Base-by-base conservation (phyloP, 2,888 invertebrate species). In the Pecten maximus region DNA sequence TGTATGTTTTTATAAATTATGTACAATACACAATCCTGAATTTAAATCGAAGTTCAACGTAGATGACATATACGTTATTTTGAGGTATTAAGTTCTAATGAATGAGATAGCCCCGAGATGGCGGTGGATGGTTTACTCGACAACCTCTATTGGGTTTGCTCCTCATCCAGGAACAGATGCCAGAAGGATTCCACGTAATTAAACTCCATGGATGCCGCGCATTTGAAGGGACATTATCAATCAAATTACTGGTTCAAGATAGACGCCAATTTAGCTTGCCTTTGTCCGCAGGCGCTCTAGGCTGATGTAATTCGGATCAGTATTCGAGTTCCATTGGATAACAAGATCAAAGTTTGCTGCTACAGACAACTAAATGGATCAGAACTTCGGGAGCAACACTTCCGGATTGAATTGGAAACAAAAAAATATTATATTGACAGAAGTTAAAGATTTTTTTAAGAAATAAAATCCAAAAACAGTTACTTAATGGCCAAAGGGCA, bases 141-240 rank as follows among this genome's bases (percentile, higher is more conserved):
- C 19, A 44, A 44, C 8, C 44, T n/a, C n/a, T n/a, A n/a, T n/a
- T 44, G 44, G 12, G 44, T 44, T 44, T 44, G 8, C 44, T 44
- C 12, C 12, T 44, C 44, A 44, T 4, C 44, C 54, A n/a, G 54
- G 19, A 74, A 74, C 74, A 74, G 4, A 74, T 74, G 74, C 74
- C 74, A 74, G 74, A 6, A 35, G 74, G 74, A 74, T 74, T 8
- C 74, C 4, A 8, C 74, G 74, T 74, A 74, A 74, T 74, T 74
- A 74, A 74, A 74, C 74, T 74, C 23, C 74, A 74, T 74, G 74
- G 74, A 74, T 74, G 74, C 74, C 35, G 74, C 74, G 74, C 35
- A 74, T 74, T 74, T 74, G 74, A 74, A 35, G 74, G 74, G 74
- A 74, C 74, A 74, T 74, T 74, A 74, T 74, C 74, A 74, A 74